Conservation (phyloP, 1,140 invertebrate genomes). For the Diorhabda elongata region DNA sequence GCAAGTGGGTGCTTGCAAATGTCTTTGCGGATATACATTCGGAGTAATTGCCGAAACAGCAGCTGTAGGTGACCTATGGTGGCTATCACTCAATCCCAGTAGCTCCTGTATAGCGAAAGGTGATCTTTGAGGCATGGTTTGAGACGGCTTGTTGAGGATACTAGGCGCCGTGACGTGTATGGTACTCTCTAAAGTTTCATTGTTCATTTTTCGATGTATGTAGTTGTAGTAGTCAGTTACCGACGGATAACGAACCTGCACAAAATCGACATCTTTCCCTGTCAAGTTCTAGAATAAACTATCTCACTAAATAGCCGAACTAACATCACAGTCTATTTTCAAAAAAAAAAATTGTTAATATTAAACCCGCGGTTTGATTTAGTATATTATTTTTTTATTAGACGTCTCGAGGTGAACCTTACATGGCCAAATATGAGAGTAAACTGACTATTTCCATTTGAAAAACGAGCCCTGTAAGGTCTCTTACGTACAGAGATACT, state of each 20-base stretch:
- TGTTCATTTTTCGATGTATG: constrained; percentile 39
- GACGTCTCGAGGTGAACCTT: constrained; percentile 24
- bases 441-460: constrained; percentile 45
- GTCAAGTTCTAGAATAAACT: neutral
- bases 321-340: constrained; percentile 2
- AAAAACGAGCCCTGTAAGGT: constrained; percentile 36
- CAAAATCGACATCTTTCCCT: constrained; percentile 6
- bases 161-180: constrained; percentile 48
- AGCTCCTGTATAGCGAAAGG: constrained; percentile 91
- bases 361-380: neutral
- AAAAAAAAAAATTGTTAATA: constrained; percentile 1
- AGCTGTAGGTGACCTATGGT: constrained; percentile 50
- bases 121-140: constrained; percentile 73
- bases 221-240: constrained; percentile 10
- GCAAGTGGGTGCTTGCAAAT: constrained; percentile 44
- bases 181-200: constrained; percentile 44
- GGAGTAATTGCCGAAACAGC: constrained; percentile 48
- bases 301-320: neutral
- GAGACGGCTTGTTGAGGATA: constrained; percentile 46
- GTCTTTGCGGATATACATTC: constrained; percentile 45
- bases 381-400: constrained; percentile 2
- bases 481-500: constrained; percentile 41
- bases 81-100: constrained; percentile 65
- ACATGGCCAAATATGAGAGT: constrained; percentile 37
- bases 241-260: constrained; percentile 14